phyloP scores from a whole-genome alignment of 1,140 invertebrate species.

The Cyrtorhinus lividipennis region DNA sequence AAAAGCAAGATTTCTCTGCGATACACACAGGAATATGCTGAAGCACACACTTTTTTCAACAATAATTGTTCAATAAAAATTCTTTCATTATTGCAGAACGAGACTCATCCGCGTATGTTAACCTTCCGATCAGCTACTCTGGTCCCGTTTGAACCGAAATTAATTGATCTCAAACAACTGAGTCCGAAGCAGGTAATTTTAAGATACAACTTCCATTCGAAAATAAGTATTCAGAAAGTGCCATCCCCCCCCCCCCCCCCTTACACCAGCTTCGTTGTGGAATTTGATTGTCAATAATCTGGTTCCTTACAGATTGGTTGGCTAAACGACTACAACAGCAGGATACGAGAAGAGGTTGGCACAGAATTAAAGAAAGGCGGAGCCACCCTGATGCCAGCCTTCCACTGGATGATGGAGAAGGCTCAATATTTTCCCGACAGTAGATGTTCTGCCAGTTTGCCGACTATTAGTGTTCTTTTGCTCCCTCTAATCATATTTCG shows the following conservation, averaged over 20 bases:
- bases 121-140: conserved; percentile 44
- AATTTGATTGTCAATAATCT: too few species aligned
- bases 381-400: conserved; percentile 47
- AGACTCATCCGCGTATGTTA: not conserved
- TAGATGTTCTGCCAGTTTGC: not conserved
- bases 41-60: too few species aligned
- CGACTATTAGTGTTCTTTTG: too few species aligned
- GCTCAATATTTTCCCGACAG: conserved; percentile 35
- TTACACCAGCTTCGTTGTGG: too few species aligned
- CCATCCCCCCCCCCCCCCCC: too few species aligned
- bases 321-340: conserved; percentile 62
- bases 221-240: too few species aligned
- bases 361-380: conserved; percentile 49
- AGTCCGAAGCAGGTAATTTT: conserved; percentile 55
- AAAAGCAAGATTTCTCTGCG: too few species aligned
- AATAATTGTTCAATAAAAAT: too few species aligned
- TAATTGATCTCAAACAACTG: conserved; percentile 67
- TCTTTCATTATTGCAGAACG: not conserved
- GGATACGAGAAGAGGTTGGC: conserved; percentile 51
- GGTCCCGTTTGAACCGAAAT: conserved; percentile 82
- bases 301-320: conserved; percentile 44
- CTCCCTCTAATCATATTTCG: too few species aligned
- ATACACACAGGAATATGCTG: too few species aligned
- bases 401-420: conserved; percentile 67
- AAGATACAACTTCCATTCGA: too few species aligned